A percentile compares a stretch with the other conserved stretches of the same genome.
These are phyloP conservation scores for Spilarctia lutea DNA, from an alignment of 2,888 invertebrate species.

Conservation along the genomic window DNA sequence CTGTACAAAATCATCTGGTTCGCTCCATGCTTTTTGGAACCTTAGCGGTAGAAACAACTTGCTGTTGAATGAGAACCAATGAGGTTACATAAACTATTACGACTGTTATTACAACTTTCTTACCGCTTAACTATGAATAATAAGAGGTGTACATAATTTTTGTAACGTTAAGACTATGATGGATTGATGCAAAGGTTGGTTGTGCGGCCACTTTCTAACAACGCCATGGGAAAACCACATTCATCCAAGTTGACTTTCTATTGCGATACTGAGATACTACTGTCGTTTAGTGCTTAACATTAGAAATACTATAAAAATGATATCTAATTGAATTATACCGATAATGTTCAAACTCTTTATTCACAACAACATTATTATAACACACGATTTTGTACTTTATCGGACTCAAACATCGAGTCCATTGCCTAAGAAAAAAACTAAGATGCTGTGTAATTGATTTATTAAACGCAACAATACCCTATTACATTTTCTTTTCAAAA, in stretches of 20 bases:
- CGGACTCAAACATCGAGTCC: not conserved
- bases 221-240: conserved; percentile 77
- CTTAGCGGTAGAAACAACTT: not conserved
- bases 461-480: not conserved
- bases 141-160: conserved; percentile 52
- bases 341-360: not conserved
- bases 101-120: conserved; percentile 48
- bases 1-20: not conserved
- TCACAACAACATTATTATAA: not conserved
- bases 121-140: conserved; percentile 46
- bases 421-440: not conserved
- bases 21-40: not conserved
- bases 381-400: not conserved
- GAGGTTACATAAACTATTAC: conserved; percentile 47
- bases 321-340: not conserved
- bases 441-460: not conserved
- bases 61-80: conserved; percentile 26
- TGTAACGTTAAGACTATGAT: conserved; percentile 50
- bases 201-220: conserved; percentile 75
- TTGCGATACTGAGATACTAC: conserved; percentile 20
- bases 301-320: not conserved
- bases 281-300: conserved; percentile 9
- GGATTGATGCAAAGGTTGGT: conserved; percentile 54
- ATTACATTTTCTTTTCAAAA: not conserved
- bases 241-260: conserved; percentile 63